Base-by-base conservation (phyloP, 2,113 vertebrate species). In the Dipodomys ordii region DNA sequence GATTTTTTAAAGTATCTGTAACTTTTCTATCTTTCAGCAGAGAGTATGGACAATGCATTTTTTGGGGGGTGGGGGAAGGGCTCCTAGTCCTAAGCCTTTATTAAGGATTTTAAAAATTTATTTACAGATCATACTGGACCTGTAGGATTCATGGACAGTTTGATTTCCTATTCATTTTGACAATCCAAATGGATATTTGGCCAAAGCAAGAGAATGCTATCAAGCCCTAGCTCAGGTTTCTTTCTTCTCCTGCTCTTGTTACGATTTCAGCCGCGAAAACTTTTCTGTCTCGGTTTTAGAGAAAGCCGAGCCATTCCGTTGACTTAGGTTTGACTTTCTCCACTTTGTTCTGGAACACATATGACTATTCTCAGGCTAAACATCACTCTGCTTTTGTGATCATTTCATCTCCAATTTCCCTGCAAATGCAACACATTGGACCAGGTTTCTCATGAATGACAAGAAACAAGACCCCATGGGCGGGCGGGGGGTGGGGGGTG, bases 271-370 rank as follows among this genome's bases (percentile, higher is more conserved):
- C 80, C 95, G 83, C 85, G 88, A 73, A 93, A 88, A 83, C 64
- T 2, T 53, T 79, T 46, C 67, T 94, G 78, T 90, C 90, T 97
- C 95, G 87, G 35, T 87, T 92, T 74, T 93, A 78, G 91, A 46
- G 87, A 60, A 97, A 97, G 23, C 57, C 28, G 93, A 97, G 93
- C 91, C 94, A 95, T 96, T 97, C 46, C 83, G 71, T 68, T 95
- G 84, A 82, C 95, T 92, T 73, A 72, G 84, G 87, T 64, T 95
- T 89, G 84, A 90, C 87, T 96, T 95, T 89, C 89, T 93, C 90
- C 85, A 49, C n/a, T 89, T 87, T 83, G 7, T 95, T 96, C 94
- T 96, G 92, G 89, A 94, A 90, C 87, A 93, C 88, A 86, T 57
- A 32, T 71, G 92, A 88, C 87, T 92, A 86, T 94, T 90, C 88